phyloP scores from a whole-genome alignment of 1,140 invertebrate genomes.

The Lucilia cuprina region DNA sequence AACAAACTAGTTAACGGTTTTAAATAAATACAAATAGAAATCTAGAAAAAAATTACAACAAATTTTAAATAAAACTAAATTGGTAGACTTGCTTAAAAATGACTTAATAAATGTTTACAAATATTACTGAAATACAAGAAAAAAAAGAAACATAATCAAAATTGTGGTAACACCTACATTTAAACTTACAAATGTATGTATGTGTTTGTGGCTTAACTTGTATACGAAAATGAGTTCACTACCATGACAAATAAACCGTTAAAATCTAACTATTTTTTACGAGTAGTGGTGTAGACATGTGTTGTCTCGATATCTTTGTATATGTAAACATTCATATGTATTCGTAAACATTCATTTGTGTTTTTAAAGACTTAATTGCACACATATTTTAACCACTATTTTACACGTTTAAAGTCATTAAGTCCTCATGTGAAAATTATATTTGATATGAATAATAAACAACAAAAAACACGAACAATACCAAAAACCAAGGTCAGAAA shows the following conservation, averaged over 20 bases:
- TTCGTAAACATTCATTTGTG: background rate
- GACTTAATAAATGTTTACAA: background rate
- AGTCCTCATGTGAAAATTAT: background rate
- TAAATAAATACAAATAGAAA: background rate
- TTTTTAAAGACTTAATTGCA: background rate
- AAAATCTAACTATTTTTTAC: background rate
- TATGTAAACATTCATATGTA: background rate
- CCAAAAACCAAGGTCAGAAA: background rate
- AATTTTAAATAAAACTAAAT: background rate
- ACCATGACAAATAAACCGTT: constrained; percentile 32
- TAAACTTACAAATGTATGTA: background rate
- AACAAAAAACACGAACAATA: background rate
- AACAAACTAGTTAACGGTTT: background rate
- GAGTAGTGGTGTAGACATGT: background rate
- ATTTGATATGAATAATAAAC: background rate
- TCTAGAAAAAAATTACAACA: background rate
- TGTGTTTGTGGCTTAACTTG: background rate
- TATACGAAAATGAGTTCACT: background rate
- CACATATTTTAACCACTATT: background rate
- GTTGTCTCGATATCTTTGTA: background rate
- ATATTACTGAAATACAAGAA: no score
- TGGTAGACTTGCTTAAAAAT: background rate
- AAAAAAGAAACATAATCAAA: no score
- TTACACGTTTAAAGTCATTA: constrained; percentile 5
- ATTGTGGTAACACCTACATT: background rate